Conservation (phyloP, 2,888 invertebrate species). For the Chromoteleia sp. region DNA sequence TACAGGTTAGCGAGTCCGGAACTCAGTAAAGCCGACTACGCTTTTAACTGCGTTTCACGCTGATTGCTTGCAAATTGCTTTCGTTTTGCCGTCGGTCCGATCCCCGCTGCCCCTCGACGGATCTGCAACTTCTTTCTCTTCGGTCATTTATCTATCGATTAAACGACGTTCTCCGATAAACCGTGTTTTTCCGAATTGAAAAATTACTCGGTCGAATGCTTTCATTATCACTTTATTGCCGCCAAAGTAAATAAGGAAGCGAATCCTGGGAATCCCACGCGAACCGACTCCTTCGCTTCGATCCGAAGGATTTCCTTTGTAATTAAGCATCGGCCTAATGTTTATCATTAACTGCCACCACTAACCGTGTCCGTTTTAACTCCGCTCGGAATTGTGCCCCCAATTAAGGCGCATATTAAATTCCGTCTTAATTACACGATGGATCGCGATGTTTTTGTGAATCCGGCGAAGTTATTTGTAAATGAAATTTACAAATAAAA, state of each 20-base stretch:
- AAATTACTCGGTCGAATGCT: slow-evolving; percentile 62
- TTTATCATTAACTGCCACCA: slow-evolving; percentile 34
- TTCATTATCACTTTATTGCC: slow-evolving; percentile 63
- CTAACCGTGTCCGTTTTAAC: slow-evolving; percentile 18
- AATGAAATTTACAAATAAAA: slow-evolving; percentile 50
- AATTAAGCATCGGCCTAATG: slow-evolving; percentile 41
- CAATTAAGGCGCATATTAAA: slow-evolving; percentile 35
- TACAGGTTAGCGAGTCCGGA: slow-evolving; percentile 78
- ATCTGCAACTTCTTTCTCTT: slow-evolving; percentile 48
- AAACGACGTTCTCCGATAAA: slow-evolving; percentile 60
- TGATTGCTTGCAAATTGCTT: slow-evolving; percentile 80
- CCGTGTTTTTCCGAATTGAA: slow-evolving; percentile 58
- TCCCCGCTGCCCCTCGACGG: slow-evolving; percentile 66
- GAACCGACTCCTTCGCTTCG: slow-evolving; percentile 15
- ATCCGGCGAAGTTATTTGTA: slow-evolving; percentile 34
- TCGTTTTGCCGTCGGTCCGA: slow-evolving; percentile 71
- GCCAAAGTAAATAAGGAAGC: slow-evolving; percentile 58
- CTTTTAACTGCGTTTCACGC: slow-evolving; percentile 78
- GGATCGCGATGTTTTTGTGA: slow-evolving; percentile 21
- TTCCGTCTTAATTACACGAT: slow-evolving; percentile 5
- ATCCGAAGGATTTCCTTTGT: slow-evolving; percentile 50
- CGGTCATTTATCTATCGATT: slow-evolving; percentile 66
- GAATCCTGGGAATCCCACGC: slow-evolving; percentile 11
- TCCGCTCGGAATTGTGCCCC: slow-evolving; percentile 20
- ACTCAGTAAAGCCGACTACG: slow-evolving; percentile 73